phyloP scores from a whole-genome alignment of 2,113 vertebrate genomes.

The Neotragus moschatus region DNA sequence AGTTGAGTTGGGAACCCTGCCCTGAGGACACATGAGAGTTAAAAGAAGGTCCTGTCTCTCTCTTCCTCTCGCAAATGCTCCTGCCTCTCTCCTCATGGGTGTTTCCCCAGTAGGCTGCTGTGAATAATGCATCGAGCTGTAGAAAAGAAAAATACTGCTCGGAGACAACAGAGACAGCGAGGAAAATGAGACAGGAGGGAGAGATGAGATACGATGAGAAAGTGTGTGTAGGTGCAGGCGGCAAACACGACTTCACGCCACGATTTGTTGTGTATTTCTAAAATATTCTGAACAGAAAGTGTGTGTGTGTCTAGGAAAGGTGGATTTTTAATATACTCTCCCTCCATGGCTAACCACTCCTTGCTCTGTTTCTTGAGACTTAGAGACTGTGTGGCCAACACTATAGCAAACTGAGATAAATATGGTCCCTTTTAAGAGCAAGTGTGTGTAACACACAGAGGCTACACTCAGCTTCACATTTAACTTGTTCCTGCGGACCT shows the following conservation, averaged over 20 bases:
- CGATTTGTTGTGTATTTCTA: rapidly evolving
- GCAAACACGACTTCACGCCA: neutral
- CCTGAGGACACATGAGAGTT: rapidly evolving
- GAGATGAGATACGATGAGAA: neutral
- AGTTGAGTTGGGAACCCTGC: neutral
- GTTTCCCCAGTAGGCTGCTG: neutral
- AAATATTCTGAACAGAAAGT: neutral
- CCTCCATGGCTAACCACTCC: neutral
- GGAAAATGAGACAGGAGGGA: rapidly evolving
- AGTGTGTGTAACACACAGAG: too few species aligned
- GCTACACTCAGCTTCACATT: too few species aligned
- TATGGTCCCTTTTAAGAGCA: neutral
- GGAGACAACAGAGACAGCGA: neutral
- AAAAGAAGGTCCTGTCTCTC: neutral
- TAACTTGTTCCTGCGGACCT: neutral
- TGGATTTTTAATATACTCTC: rapidly evolving
- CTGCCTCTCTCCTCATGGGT: neutral
- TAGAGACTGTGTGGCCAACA: neutral
- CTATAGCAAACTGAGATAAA: neutral
- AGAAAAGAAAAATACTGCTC: rapidly evolving
- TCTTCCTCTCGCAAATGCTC: neutral
- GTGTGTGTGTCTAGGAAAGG: neutral
- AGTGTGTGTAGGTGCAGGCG: rapidly evolving
- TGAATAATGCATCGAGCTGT: rapidly evolving
- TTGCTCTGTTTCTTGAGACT: neutral